These are phyloP conservation scores for Fragum whitleyi DNA, from an alignment of 2,888 invertebrate genomes.

Conservation along the genomic window DNA sequence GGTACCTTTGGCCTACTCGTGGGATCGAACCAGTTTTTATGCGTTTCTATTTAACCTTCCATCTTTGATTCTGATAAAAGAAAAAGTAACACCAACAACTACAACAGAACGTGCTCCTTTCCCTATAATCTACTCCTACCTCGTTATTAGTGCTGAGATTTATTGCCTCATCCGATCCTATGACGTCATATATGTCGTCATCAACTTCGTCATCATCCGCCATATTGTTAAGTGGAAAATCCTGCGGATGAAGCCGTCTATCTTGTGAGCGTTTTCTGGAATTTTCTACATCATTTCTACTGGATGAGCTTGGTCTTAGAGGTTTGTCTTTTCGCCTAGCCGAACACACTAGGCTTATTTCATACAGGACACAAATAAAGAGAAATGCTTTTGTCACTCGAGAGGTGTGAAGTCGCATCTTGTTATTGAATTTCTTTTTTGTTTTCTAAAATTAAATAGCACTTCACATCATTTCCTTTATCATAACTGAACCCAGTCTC, in stretches of 20 bases:
- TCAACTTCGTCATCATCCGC: conserved; percentile 27
- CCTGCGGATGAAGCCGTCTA: neutral
- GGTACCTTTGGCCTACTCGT: too few species aligned
- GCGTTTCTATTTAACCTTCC: too few species aligned
- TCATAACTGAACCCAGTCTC: too few species aligned
- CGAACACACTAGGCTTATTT: conserved; percentile 4
- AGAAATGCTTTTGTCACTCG: neutral
- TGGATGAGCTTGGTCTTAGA: neutral
- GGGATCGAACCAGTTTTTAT: too few species aligned
- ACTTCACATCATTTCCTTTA: too few species aligned
- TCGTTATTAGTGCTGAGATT: conserved; percentile 51
- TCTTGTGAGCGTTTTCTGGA: neutral
- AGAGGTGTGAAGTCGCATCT: neutral
- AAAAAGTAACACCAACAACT: too few species aligned
- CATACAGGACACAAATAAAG: neutral
- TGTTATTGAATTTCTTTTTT: neutral
- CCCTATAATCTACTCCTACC: conserved; percentile 34
- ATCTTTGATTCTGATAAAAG: too few species aligned
- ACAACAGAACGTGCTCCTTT: too few species aligned
- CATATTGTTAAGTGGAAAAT: conserved; percentile 23
- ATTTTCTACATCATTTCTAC: neutral
- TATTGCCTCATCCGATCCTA: conserved; percentile 35
- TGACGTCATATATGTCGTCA: conserved; percentile 32
- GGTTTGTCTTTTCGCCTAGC: conserved; percentile 13
- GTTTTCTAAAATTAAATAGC: too few species aligned